A percentile compares a stretch with the other conserved stretches of the same genome.
Conservation (phyloP, 2,113 vertebrate species). For the Pterocles orientalis region DNA sequence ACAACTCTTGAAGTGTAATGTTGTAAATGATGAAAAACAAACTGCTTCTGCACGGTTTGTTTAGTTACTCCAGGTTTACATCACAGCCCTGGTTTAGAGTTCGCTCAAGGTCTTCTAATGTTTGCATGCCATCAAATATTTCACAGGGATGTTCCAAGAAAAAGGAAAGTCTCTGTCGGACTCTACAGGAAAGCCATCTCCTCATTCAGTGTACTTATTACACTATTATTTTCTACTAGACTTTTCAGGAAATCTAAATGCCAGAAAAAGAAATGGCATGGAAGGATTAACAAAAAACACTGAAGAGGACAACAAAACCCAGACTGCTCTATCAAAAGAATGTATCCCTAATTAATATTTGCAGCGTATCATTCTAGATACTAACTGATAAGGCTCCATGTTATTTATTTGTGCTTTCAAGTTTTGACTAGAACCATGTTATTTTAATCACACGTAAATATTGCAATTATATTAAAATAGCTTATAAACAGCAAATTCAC, state of each 20-base stretch:
- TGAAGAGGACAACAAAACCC: neutral
- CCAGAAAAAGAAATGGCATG: neutral
- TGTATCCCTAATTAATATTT: neutral
- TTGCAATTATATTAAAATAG: neutral
- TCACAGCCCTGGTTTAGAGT: neutral
- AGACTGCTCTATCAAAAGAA: neutral
- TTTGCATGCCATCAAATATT: neutral
- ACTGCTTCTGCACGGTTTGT: neutral
- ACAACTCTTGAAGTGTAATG: neutral
- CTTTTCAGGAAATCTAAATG: neutral
- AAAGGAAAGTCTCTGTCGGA: neutral
- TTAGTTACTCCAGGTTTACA: neutral
- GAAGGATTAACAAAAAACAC: neutral
- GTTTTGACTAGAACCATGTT: neutral
- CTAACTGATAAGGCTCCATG: neutral
- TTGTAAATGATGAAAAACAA: neutral
- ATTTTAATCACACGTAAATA: neutral
- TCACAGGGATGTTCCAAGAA: neutral
- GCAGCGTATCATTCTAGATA: too few relatives aligned
- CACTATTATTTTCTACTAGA: neutral
- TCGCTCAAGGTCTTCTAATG: neutral
- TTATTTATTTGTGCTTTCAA: neutral
- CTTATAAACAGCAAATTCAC: neutral
- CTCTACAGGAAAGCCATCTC: neutral
- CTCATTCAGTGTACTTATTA: neutral